Conservation (phyloP, 2,113 vertebrate species). For the Fulica atra region DNA sequence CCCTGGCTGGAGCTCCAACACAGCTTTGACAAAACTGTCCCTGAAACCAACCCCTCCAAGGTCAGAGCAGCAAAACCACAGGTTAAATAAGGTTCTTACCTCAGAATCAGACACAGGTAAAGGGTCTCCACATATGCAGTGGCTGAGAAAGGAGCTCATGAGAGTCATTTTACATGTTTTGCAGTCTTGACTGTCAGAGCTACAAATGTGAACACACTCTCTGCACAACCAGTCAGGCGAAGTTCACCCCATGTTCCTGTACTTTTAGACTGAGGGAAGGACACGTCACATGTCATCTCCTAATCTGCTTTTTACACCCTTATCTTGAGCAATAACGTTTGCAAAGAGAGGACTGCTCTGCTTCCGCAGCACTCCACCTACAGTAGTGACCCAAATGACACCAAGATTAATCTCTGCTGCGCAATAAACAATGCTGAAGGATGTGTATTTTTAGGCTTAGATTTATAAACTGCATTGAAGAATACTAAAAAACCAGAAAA, state of each 20-base stretch:
- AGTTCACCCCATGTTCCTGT: slow-evolving; percentile 58
- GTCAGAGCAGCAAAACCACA: neutral
- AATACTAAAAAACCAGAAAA: neutral
- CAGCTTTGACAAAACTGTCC: neutral
- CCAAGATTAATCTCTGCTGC: neutral
- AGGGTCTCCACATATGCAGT: slow-evolving; percentile 79
- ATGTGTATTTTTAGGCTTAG: neutral
- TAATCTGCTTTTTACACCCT: slow-evolving; percentile 57
- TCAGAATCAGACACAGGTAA: slow-evolving; percentile 69
- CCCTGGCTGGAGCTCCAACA: neutral
- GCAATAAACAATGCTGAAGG: neutral
- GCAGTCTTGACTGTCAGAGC: neutral
- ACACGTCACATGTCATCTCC: slow-evolving; percentile 46
- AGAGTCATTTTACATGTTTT: slow-evolving; percentile 52
- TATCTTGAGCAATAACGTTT: slow-evolving; percentile 67
- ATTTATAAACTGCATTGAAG: neutral
- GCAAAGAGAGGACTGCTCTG: slow-evolving; percentile 46
- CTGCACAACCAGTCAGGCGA: slow-evolving; percentile 9
- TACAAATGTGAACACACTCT: neutral
- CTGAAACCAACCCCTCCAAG: neutral
- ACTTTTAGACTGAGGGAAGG: slow-evolving; percentile 62
- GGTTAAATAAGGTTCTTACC: slow-evolving; percentile 71
- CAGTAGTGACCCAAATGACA: neutral
- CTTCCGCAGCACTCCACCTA: slow-evolving; percentile 34
- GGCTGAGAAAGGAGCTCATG: slow-evolving; percentile 80